Base-by-base conservation (phyloP, 2,113 vertebrate species). In the Lucifuga dentata region DNA sequence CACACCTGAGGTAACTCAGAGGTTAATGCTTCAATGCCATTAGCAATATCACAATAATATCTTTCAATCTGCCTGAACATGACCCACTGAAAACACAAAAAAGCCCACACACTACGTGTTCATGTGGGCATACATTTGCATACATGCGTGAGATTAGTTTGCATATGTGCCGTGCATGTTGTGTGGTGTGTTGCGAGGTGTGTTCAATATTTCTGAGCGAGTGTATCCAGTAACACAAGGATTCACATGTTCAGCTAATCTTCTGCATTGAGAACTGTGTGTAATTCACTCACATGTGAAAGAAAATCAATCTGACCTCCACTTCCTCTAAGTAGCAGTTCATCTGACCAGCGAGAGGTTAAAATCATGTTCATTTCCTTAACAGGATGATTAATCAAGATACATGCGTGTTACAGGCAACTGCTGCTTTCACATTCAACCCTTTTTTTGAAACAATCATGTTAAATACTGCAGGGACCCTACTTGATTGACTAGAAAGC, bases 291-390 rank as follows among this genome's bases (percentile, higher is more conserved):
- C 62, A 55, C 58, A 80, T 84, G 76, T 45, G 90, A 95, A 78
- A 68, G 78, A 79, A 94, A 95, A 94, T 94, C 94, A 89, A 93
- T 94, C 78, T 49, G 36, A 68, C 79, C 81, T 81, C 68, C 83
- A 80, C 63, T 76, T 81, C 76, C 88, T 85, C 80, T 89, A 87
- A 91, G 81, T 68, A 83, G 67, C 35, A 44, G 86, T 89, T 91
- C 90, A 86, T 87, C 83, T 69, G 40, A 80, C 89, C 83, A 79
- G 88, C 80, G 85, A 90, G 89, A 90, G 90, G 91, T 90, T 92
- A 92, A 78, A 35, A 6, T 64, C 60, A 17, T 80, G 81, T 85
- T 90, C 84, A 89, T 87, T 90, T 86, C 68, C 74, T 77, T 81
- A 86, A 86, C 80, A 84, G 76, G 76, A 80, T 82, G 70, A 91